phyloP scores from a whole-genome alignment of 2,797 vertebrate species.

The Falco berigora region DNA sequence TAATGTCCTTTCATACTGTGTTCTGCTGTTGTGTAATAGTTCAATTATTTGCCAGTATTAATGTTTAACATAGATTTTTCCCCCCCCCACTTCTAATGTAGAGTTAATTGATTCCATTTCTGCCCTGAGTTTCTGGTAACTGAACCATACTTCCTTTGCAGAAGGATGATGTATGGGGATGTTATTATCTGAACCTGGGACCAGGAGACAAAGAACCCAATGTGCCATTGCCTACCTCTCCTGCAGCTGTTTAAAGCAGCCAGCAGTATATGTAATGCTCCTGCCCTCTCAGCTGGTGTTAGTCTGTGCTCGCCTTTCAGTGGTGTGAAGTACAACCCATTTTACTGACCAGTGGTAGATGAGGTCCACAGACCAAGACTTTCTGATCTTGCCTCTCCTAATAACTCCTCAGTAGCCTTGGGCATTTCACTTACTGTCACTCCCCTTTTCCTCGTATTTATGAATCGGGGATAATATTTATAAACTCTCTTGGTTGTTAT shows the following conservation, averaged over 20 bases:
- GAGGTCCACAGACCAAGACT: not conserved
- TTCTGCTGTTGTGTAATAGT: not conserved
- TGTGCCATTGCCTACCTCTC: not conserved
- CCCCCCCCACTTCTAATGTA: not conserved
- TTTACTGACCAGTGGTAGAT: not conserved
- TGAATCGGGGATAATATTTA: not conserved
- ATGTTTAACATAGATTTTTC: constrained; percentile 6
- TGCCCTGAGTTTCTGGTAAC: not conserved
- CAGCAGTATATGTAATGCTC: not conserved
- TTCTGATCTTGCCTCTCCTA: not conserved
- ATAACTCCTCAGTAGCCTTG: not conserved
- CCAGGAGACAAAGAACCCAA: rapidly evolving
- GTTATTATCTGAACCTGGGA: not conserved
- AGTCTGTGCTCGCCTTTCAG: not conserved
- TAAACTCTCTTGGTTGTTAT: not conserved
- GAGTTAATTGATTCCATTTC: not conserved
- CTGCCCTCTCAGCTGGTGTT: not conserved
- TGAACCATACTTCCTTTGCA: not conserved
- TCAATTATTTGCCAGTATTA: constrained; percentile 13
- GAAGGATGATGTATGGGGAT: not conserved
- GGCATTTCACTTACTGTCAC: not conserved
- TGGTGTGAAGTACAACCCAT: not conserved
- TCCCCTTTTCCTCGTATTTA: not conserved
- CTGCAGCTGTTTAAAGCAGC: not conserved
- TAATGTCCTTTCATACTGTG: not conserved